Base-by-base conservation (phyloP, 2,888 invertebrate genomes). In the Pollenia angustigena region DNA sequence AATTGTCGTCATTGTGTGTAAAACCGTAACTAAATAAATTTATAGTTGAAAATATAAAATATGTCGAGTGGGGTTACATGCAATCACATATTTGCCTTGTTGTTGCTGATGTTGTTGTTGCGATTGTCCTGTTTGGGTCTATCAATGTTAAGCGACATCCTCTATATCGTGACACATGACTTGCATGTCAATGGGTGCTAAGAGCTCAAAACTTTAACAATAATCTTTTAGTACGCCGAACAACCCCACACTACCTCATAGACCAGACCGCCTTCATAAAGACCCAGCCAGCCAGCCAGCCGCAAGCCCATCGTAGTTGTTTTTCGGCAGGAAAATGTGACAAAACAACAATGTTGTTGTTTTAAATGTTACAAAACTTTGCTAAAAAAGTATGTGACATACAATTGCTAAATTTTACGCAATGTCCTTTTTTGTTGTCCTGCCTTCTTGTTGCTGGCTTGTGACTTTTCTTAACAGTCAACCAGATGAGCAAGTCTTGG, bases 91-190 rank as follows among this genome's bases (percentile, higher is more conserved):
- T 79, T 69, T 82, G 54, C 71, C 75, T 50, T 64, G 64, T 64
- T 79, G 40, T 16, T 68, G 54, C 54, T 81, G 66, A 14, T 71
- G 54, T 68, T 68, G 46, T 66, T 81, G 44, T 48, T 81, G 46
- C 56, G 76, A 42, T 78, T 84, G 71, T 82, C 82, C 79, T 87
- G 81, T 72, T 78, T 84, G 81, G 88, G 90, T 89, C 90, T 91
- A 90, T 90, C 91, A 91, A 89, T 91, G 90, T 90, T 91, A 92
- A 92, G 90, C 90, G 90, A 85, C 90, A 89, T 90, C 92, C 92
- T 91, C 90, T 90, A 89, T 90, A 88, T 83, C 89, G 90, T 90
- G 89, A 90, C 85, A 81, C 89, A 91, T 88, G 91, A 91, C 91
- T 89, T 90, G 91, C 90, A 91, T 91, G 90, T 89, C 90, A 91